phyloP scores from a whole-genome alignment of 2,888 invertebrate species.

The Cerastoderma edule region DNA sequence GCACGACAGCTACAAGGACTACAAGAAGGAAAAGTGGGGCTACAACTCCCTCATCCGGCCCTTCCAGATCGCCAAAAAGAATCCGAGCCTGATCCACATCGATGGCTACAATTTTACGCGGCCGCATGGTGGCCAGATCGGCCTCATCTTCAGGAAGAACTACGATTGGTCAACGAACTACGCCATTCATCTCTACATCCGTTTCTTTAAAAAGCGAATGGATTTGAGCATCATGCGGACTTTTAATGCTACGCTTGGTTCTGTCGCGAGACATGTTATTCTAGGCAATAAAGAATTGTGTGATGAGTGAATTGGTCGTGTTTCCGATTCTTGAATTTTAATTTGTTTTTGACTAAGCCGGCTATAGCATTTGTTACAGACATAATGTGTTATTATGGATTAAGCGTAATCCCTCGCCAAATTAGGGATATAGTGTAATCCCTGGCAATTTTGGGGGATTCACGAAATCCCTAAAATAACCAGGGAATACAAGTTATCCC shows the following conservation, averaged over 20 bases:
- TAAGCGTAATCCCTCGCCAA: too few species aligned
- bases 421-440: too few species aligned
- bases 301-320: too few species aligned
- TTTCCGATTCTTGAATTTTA: too few species aligned
- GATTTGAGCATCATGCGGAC: conserved; percentile 42
- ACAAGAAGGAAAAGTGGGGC: conserved; percentile 13
- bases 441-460: too few species aligned
- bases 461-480: too few species aligned
- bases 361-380: too few species aligned
- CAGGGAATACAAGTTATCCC: too few species aligned
- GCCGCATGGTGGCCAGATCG: conserved; percentile 17
- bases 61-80: conserved; percentile 16
- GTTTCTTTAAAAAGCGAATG: conserved; percentile 44
- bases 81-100: conserved; percentile 31
- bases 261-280: conserved; percentile 52
- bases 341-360: too few species aligned
- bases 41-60: conserved; percentile 25
- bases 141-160: conserved; percentile 41
- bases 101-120: conserved; percentile 36
- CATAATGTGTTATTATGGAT: too few species aligned
- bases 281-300: conserved; percentile 59
- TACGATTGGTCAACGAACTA: conserved; percentile 59
- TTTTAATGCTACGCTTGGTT: conserved; percentile 55
- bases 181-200: conserved; percentile 52
- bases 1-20: conserved; percentile 32